Evolutionary conservation across 2,888 invertebrate genomes (phyloP).

Genomic region (Leuctra nigra): DNA sequence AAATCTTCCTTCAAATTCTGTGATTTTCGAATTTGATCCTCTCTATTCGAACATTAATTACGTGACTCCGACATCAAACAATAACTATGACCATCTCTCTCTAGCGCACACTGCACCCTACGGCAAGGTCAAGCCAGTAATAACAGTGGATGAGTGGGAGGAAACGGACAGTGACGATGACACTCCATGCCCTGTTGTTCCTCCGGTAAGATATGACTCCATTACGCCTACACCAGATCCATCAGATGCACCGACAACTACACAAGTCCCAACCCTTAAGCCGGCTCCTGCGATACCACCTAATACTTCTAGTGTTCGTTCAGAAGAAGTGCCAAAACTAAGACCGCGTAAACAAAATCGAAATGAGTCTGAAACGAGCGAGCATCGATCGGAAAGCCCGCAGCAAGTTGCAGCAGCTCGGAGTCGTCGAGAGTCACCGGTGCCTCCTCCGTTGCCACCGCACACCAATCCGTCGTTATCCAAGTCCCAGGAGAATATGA

Average conservation of each 20-base stretch:
- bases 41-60: constrained; percentile 30
- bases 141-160: constrained; percentile 40
- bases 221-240: constrained; percentile 37
- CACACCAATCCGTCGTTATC: background rate
- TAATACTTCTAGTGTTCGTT: too few species aligned
- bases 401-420: background rate
- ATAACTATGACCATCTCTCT: background rate
- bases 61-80: too few species aligned
- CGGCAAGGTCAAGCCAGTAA: constrained; percentile 27
- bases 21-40: constrained; percentile 71
- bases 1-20: constrained; percentile 36
- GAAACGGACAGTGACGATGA: constrained; percentile 41
- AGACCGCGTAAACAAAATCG: too few species aligned
- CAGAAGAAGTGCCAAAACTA: too few species aligned
- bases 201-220: constrained; percentile 59
- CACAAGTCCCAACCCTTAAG: background rate
- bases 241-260: background rate
- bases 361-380: background rate
- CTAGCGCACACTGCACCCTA: constrained; percentile 21
- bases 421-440: too few species aligned
- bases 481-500: constrained; percentile 30
- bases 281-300: background rate
- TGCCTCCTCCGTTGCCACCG: background rate
- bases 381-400: background rate
- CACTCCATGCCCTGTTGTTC: constrained; percentile 47